Conservation (phyloP, 2,797 vertebrate genomes). For the Takifugu rubripes region DNA sequence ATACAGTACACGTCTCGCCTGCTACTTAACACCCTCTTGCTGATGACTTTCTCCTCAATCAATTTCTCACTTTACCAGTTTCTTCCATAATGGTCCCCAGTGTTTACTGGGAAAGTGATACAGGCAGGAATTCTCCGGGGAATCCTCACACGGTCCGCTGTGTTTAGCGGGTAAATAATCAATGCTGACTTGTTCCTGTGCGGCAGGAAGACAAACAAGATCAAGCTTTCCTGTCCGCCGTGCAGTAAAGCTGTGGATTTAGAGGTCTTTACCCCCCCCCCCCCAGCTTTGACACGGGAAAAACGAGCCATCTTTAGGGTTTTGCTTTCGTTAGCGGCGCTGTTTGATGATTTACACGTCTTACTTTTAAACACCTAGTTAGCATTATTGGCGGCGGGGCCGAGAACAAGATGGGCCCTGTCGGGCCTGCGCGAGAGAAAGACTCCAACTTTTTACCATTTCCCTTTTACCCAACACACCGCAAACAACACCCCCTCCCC, state of each 20-base stretch:
- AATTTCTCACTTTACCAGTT: constrained; percentile 25
- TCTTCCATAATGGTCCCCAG: constrained; percentile 15
- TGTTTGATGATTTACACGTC: constrained; percentile 34
- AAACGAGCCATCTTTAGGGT: constrained; percentile 13
- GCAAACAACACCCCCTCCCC: constrained; percentile 43
- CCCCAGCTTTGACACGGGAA: constrained; percentile 35
- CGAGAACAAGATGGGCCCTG: constrained; percentile 38
- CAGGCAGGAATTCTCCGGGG: constrained; percentile 37
- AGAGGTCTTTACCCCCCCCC: constrained; percentile 36
- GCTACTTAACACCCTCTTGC: constrained; percentile 23
- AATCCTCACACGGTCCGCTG: constrained; percentile 47
- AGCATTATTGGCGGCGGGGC: not conserved
- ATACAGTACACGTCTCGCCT: constrained; percentile 20
- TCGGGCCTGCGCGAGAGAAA: constrained; percentile 24
- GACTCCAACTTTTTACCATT: constrained; percentile 26
- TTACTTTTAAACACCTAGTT: not conserved
- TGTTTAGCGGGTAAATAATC: constrained; percentile 68
- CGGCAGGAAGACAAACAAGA: constrained; percentile 67
- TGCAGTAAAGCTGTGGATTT: constrained; percentile 29
- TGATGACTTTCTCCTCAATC: constrained; percentile 28
- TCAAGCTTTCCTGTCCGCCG: constrained; percentile 44
- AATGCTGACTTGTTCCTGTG: constrained; percentile 59
- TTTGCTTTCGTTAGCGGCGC: constrained; percentile 13
- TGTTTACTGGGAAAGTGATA: constrained; percentile 44
- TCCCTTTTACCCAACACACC: constrained; percentile 46